Evolutionary conservation across 1,140 invertebrate species (phyloP).

Genomic region (Drosophila littoralis): DNA sequence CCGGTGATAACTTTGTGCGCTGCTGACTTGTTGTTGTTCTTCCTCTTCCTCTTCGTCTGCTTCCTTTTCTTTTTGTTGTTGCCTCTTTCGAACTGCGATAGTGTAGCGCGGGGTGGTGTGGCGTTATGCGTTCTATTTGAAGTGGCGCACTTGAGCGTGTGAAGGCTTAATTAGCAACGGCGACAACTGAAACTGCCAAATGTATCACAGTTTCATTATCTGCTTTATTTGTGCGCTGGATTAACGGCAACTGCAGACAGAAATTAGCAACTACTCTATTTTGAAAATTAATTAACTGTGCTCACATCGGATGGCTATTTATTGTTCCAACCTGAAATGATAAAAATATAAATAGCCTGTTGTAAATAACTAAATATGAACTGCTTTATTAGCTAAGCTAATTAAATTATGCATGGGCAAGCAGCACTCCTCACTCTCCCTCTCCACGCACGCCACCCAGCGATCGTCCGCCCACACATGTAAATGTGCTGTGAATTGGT

Average conservation of each 20-base stretch:
- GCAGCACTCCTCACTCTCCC: neutral
- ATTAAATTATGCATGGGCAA: slow-evolving; percentile 46
- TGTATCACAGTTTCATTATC: slow-evolving; percentile 75
- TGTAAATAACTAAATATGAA: slow-evolving; percentile 47
- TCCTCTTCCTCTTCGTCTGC: neutral
- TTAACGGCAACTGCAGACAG: slow-evolving; percentile 23
- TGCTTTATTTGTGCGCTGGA: slow-evolving; percentile 49
- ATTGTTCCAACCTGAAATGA: slow-evolving; percentile 53
- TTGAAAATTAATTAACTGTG: slow-evolving; percentile 29
- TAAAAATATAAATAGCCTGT: slow-evolving; percentile 32
- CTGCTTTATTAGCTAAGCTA: slow-evolving; percentile 47
- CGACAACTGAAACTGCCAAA: slow-evolving; percentile 48
- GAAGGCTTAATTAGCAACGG: slow-evolving; percentile 77
- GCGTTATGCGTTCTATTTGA: slow-evolving; percentile 44
- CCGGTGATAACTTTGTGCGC: slow-evolving; percentile 30
- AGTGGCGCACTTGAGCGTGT: slow-evolving; percentile 74
- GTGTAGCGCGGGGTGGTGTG: slow-evolving; percentile 32
- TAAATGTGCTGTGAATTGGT: slow-evolving; percentile 16
- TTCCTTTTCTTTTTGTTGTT: slow-evolving; percentile 14
- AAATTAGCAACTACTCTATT: slow-evolving; percentile 49
- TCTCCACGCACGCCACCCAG: neutral
- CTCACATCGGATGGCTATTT: slow-evolving; percentile 26
- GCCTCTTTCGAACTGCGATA: slow-evolving; percentile 50
- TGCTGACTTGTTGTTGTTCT: slow-evolving; percentile 13
- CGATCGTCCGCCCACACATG: slow-evolving; percentile 11